phyloP scores from a whole-genome alignment of 2,113 vertebrate species.

The Gymnogyps californianus region DNA sequence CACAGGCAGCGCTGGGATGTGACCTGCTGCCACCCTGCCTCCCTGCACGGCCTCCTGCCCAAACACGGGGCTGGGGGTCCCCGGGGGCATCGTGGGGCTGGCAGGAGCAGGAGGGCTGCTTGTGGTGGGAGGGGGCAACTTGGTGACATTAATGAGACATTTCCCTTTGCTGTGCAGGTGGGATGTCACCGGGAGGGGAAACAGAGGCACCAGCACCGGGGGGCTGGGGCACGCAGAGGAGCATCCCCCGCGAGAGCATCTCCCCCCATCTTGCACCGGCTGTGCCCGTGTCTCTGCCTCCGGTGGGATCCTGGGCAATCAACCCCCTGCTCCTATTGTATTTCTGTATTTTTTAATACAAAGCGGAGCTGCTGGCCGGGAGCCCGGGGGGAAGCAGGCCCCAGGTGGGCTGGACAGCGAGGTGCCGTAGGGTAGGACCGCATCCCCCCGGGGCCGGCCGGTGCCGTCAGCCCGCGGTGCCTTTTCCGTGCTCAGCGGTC shows the following conservation, averaged over 20 bases:
- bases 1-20: neutral
- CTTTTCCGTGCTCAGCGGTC: constrained; percentile 10
- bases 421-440: neutral
- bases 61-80: rapidly evolving
- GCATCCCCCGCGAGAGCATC: rapidly evolving
- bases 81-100: rapidly evolving
- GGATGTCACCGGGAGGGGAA: neutral
- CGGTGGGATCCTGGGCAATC: neutral
- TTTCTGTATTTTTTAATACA: neutral
- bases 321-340: neutral
- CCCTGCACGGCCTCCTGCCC: neutral
- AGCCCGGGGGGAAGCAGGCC: neutral
- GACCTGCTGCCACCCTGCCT: neutral
- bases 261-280: rapidly evolving
- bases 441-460: neutral
- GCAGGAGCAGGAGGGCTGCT: neutral
- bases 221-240: rapidly evolving
- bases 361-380: neutral
- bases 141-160: rapidly evolving
- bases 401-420: constrained; percentile 29
- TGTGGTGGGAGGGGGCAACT: rapidly evolving
- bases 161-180: neutral
- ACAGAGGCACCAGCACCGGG: rapidly evolving
- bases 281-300: neutral
- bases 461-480: neutral